Evolutionary conservation across 2,797 vertebrate species (phyloP), one percentile per base, ranked within the genome.

Genomic region (Distichodus sexfasciatus): DNA sequence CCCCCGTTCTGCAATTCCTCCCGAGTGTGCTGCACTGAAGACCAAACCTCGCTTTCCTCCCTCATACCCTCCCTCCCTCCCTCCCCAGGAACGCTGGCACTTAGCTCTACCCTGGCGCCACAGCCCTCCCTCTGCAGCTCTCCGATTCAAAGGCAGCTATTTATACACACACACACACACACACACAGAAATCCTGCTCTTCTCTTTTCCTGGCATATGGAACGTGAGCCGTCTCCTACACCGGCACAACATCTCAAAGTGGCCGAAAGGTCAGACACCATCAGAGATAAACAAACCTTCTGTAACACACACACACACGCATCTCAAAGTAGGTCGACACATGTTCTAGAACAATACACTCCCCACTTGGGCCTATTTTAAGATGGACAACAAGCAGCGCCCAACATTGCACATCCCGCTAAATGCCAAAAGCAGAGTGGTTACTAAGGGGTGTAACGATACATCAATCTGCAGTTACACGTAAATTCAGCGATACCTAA

Each of bases 121-220:
- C 77, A 84, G 81, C 77, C 80, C 24, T 83, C 75, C 79, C 79
- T 83, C 78, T 80, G 82, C 87, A 86, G 84, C 84, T 85, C 87
- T 88, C 87, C 84, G 85, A 88, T 87, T 90, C 86, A 90, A 87
- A 88, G 83, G 75, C 81, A 61, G 82, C 85, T 91, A 90, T 91
- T 91, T 90, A 90, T 90, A 67, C 74, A 66, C 73, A 19, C 58
- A 48, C 46, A 51, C 50, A 50, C 83, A 77, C 79, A 84, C 81
- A 81, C 33, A 9, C 59, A 79, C 78, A 66, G 24, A 19, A 83
- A 72, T 69, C 76, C 74, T 77, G 75, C 80, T 79, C 75, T 68
- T 62, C 66, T 65, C 72, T 77, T 79, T 82, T 83, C 76, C 79
- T 70, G 76, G 81, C 74, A 68, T 72, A 76, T 55, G 75, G 76